These are phyloP conservation scores for Shinisaurus crocodilurus DNA, from an alignment of 2,113 vertebrate genomes.

Conservation along the genomic window DNA sequence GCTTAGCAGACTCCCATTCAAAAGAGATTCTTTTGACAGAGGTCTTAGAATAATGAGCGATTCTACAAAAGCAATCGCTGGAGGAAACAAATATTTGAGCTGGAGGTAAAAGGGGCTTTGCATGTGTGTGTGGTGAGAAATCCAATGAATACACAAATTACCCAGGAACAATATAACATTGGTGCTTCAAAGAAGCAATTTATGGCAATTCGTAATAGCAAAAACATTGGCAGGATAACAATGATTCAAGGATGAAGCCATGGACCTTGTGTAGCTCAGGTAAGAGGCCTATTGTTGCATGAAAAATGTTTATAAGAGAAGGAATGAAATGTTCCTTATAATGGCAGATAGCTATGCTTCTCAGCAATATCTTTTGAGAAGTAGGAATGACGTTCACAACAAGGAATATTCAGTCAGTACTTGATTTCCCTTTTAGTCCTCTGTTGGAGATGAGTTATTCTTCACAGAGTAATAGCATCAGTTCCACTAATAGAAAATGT, in stretches of 20 bases:
- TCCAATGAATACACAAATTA: conserved; percentile 52
- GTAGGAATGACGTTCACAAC: neutral
- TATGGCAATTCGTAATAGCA: neutral
- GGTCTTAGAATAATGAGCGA: conserved; percentile 47
- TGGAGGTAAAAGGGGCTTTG: conserved; percentile 50
- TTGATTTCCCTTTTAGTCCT: neutral
- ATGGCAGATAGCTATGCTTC: neutral
- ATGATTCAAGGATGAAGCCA: neutral
- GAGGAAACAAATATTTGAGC: conserved; percentile 53
- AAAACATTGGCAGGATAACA: neutral
- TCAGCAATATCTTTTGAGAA: neutral
- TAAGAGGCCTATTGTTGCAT: neutral
- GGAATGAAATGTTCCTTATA: neutral
- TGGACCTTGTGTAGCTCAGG: neutral
- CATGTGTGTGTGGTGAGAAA: conserved; percentile 46
- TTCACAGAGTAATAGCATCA: too few species aligned
- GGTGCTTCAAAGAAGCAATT: conserved; percentile 6
- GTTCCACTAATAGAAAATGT: neutral
- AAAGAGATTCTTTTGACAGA: conserved; percentile 52
- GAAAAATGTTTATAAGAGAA: neutral
- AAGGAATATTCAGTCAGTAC: neutral
- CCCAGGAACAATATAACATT: conserved; percentile 21
- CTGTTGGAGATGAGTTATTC: too few species aligned
- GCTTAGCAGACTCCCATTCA: conserved; percentile 39
- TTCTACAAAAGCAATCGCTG: conserved; percentile 44